Conservation (phyloP, 2,113 vertebrate species). For the Sinocyclocheilus maitianheensis region DNA sequence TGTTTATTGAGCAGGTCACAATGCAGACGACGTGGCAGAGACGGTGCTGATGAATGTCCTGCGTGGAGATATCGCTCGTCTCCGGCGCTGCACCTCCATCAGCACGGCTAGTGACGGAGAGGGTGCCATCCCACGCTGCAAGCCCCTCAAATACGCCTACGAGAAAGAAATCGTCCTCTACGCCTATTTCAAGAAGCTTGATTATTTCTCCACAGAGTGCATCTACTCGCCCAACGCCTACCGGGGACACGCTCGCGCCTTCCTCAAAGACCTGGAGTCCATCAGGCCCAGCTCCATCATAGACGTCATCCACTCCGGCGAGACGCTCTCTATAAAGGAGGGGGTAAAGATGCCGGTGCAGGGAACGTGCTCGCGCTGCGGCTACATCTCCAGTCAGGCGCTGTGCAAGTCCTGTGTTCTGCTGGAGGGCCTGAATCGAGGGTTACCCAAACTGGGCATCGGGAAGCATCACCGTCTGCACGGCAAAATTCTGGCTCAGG, state of each 20-base stretch:
- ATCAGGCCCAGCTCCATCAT: slow-evolving; percentile 83
- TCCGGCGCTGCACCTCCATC: slow-evolving; percentile 81
- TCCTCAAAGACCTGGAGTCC: slow-evolving; percentile 86
- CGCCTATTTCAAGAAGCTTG: slow-evolving; percentile 86
- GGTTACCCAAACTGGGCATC: slow-evolving; percentile 83
- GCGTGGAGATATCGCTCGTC: slow-evolving; percentile 82
- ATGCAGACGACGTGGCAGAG: slow-evolving; percentile 87
- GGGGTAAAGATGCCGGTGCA: slow-evolving; percentile 81
- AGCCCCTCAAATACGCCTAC: slow-evolving; percentile 87
- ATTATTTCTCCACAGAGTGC: slow-evolving; percentile 91
- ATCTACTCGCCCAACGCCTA: slow-evolving; percentile 89
- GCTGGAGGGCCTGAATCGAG: slow-evolving; percentile 84
- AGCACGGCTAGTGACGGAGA: slow-evolving; percentile 78
- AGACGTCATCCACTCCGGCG: slow-evolving; percentile 86
- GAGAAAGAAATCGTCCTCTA: slow-evolving; percentile 94
- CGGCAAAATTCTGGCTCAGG: slow-evolving; percentile 72
- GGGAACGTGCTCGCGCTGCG: slow-evolving; percentile 83
- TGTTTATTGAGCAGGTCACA: slow-evolving; percentile 77
- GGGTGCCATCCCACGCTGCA: slow-evolving; percentile 83
- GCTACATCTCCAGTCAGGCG: slow-evolving; percentile 85
- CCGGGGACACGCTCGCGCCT: slow-evolving; percentile 81
- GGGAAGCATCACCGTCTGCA: slow-evolving; percentile 84
- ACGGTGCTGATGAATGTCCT: slow-evolving; percentile 90
- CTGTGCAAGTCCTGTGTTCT: slow-evolving; percentile 88
- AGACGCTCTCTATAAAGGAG: slow-evolving; percentile 81